Conservation (phyloP, 2,113 vertebrate genomes). For the Sinocyclocheilus anshuiensis region DNA sequence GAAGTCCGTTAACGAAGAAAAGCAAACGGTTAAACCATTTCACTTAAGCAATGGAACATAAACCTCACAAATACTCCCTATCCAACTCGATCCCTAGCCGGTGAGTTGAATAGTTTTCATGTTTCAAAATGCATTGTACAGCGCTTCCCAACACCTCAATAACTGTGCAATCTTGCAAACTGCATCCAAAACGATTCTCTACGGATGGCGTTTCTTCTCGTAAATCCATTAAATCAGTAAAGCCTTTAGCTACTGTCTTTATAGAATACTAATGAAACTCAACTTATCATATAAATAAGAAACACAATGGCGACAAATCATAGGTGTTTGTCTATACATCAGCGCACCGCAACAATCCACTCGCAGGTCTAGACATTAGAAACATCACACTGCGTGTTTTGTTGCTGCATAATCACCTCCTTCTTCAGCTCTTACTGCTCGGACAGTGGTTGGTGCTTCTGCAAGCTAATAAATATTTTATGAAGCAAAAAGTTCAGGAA, state of each 20-base stretch:
- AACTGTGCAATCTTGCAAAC: conserved; percentile 45
- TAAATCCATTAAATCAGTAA: conserved; percentile 28
- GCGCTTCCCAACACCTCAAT: conserved; percentile 17
- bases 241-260: not conserved
- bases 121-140: conserved; percentile 32
- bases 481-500: not conserved
- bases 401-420: not conserved
- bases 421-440: not conserved
- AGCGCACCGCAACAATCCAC: not conserved
- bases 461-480: conserved; percentile 13
- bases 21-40: conserved; percentile 11
- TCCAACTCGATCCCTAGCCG: not conserved
- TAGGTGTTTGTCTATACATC: conserved; percentile 36
- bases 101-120: conserved; percentile 30
- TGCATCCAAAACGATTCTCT: conserved; percentile 32
- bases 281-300: conserved; percentile 49
- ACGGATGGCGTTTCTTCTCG: conserved; percentile 33
- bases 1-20: conserved; percentile 5
- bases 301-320: conserved; percentile 28
- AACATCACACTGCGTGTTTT: not conserved
- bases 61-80: conserved; percentile 4
- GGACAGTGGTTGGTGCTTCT: not conserved
- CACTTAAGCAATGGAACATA: conserved; percentile 12
- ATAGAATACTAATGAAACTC: conserved; percentile 43
- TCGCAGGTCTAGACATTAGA: not conserved